Base-by-base conservation (phyloP, 2,888 invertebrate species). In the Troides helena region DNA sequence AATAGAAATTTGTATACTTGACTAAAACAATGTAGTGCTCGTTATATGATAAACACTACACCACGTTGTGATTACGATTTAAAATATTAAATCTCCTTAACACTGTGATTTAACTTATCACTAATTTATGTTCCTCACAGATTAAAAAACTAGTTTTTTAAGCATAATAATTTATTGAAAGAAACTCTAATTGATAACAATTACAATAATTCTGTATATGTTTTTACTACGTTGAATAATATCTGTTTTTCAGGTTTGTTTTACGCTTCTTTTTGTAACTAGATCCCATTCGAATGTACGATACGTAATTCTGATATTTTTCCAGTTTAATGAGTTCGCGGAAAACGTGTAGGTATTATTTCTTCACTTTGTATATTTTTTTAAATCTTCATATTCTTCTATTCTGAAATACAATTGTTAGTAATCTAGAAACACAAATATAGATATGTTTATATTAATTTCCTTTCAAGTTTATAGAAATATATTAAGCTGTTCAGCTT, bases 241-340 rank as follows among this genome's bases (percentile, higher is more conserved):
- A 57, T 62, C 67, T 68, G 67, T 58, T 58, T 68, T 46, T 46
- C 62, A 62, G 67, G 62, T 30, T 68, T 68, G 57, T 68, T 62
- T 67, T 57, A 56, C 62, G 25, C 53, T 23, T 43, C 57, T 61
- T 67, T 67, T 67, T 67, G 39, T 36, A 57, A 67, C 62, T 62
- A 57, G 36, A 43, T 59, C 60, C 21, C 66, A 50, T 14, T 17
- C 14, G 14, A 17, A 17, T 17, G 14, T 14, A 50, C 50, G 50
- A 50, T 50, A 50, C 10, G 17, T 18, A 17, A 50, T 50, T 5
- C 50, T 17, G 50, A 50, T 50, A 50, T 50, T 50, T 50, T 50
- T 50, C 14, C 50, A 50, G 50, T 18, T 50, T 50, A 50, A 50
- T 50, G 50, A 50, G 50, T 0, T 18, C 10, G 39, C 14, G 17